phyloP scores from a whole-genome alignment of 2,888 invertebrate genomes.

The Serripes groenlandicus region DNA sequence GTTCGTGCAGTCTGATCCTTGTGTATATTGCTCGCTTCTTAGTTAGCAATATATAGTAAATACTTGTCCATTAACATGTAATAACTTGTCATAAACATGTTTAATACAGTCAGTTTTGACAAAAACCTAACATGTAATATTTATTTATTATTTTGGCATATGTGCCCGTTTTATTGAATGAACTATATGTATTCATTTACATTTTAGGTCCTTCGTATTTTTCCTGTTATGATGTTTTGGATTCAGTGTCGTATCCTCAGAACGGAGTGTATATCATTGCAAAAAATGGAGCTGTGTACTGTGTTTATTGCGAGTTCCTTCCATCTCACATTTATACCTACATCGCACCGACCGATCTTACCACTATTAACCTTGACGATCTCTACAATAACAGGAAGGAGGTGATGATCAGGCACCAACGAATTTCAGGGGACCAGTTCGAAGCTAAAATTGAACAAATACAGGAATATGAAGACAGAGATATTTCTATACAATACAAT shows the following conservation, averaged over 20 bases:
- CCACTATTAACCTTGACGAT: not conserved
- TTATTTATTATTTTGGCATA: too few species aligned
- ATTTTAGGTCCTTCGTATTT: not conserved
- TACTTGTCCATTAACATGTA: too few species aligned
- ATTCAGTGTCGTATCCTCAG: not conserved
- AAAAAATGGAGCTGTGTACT: not conserved
- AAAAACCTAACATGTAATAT: too few species aligned
- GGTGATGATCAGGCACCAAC: not conserved
- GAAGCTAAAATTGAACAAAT: not conserved
- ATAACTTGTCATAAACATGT: too few species aligned
- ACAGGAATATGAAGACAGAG: not conserved
- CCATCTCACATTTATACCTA: not conserved
- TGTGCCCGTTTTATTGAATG: too few species aligned
- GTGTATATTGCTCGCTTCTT: too few species aligned
- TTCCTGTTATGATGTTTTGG: not conserved
- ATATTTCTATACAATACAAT: slow-evolving; percentile 1
- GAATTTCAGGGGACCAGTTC: not conserved
- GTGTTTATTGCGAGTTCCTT: slow-evolving; percentile 1
- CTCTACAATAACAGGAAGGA: not conserved
- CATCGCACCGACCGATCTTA: not conserved
- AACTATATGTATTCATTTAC: too few species aligned
- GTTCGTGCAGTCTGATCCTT: too few species aligned
- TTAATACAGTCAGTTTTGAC: too few species aligned
- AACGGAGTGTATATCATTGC: not conserved
- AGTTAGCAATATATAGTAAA: too few species aligned